phyloP scores from a whole-genome alignment of 2,888 invertebrate species.

The Apamea monoglypha region DNA sequence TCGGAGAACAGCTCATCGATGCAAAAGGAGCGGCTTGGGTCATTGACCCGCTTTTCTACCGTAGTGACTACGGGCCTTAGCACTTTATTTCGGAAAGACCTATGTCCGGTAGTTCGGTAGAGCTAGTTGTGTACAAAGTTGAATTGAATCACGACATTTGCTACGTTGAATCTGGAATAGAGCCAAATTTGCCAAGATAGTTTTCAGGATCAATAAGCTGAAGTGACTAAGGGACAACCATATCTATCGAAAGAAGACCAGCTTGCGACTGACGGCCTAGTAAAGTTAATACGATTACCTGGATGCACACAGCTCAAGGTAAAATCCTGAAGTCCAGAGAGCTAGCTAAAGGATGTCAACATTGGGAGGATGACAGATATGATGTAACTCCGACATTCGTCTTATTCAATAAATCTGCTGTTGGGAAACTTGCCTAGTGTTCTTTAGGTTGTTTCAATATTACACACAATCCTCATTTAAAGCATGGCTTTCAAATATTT shows the following conservation, averaged over 20 bases:
- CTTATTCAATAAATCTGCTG: neutral
- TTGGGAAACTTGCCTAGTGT: neutral
- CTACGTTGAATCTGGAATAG: neutral
- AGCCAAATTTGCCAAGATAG: neutral
- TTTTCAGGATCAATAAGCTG: neutral
- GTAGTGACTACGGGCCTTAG: constrained; percentile 21
- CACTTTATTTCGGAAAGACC: constrained; percentile 33
- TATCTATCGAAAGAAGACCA: neutral
- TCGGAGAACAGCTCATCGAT: constrained; percentile 25
- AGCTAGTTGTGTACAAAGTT: neutral
- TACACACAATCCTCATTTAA: neutral
- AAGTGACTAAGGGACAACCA: neutral
- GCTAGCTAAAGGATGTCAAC: neutral
- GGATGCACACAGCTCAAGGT: neutral
- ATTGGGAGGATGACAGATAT: neutral
- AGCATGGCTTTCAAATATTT: neutral
- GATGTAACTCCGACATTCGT: neutral
- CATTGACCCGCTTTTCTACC: constrained; percentile 50
- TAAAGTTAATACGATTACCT: neutral
- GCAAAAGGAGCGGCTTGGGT: constrained; percentile 46
- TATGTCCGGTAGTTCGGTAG: constrained; percentile 5
- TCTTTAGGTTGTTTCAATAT: too few relatives aligned
- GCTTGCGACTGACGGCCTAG: neutral
- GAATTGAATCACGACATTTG: neutral
- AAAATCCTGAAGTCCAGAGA: neutral